phyloP scores from a whole-genome alignment of 2,113 vertebrate genomes.

The Onychorhynchus coronatus region DNA sequence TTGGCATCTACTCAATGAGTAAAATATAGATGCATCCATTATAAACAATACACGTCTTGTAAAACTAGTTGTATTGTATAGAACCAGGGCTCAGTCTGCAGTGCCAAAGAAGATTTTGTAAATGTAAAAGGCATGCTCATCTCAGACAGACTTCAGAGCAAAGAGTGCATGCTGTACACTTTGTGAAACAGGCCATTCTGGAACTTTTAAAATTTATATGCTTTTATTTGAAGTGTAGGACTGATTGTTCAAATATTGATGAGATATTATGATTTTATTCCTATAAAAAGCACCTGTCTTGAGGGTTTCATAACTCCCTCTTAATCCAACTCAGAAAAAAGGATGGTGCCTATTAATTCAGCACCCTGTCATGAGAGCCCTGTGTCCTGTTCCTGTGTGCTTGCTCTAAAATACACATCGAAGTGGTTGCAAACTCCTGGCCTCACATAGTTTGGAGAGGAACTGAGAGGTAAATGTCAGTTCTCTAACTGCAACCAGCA shows the following conservation, averaged over 20 bases:
- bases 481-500: not conserved
- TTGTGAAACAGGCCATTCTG: not conserved
- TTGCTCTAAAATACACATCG: not conserved
- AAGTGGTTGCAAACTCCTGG: not conserved
- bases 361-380: not conserved
- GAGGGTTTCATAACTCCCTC: not conserved
- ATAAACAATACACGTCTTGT: not conserved
- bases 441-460: not conserved
- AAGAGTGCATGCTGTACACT: not conserved
- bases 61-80: not conserved
- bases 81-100: not conserved
- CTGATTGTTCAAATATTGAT: not conserved
- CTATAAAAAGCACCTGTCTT: not conserved
- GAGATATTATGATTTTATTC: not conserved
- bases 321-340: not conserved
- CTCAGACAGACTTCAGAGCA: not conserved
- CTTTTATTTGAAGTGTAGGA: not conserved
- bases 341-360: not conserved
- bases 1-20: not conserved
- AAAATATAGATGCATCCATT: not conserved
- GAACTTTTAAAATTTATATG: not conserved
- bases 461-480: not conserved
- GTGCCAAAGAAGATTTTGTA: not conserved
- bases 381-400: fast-evolving
- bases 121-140: not conserved